Conservation (phyloP, 1,140 invertebrate genomes). For the Leptinotarsa defecta region DNA sequence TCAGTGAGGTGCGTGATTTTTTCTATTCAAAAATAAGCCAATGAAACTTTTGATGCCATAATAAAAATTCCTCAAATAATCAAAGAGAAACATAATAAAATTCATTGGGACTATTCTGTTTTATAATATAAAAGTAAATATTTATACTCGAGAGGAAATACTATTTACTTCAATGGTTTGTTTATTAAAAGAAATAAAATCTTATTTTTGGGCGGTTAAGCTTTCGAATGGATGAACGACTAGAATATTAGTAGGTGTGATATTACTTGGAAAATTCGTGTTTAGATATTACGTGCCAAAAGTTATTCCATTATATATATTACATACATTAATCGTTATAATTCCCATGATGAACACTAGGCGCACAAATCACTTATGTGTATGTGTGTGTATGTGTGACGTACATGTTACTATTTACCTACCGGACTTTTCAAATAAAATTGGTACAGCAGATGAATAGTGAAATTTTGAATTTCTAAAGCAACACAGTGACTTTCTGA, state of each 20-base stretch:
- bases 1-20: slow-evolving; percentile 19
- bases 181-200: slow-evolving; percentile 42
- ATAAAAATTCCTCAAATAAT: slow-evolving; percentile 42
- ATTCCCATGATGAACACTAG: too few relatives aligned
- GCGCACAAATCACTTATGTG: too few relatives aligned
- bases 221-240: not conserved
- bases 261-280: too few relatives aligned
- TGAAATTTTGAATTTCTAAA: too few relatives aligned
- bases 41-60: slow-evolving; percentile 39
- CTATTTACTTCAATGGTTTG: slow-evolving; percentile 38
- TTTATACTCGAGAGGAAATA: slow-evolving; percentile 33
- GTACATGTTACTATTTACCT: too few relatives aligned
- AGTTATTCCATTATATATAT: too few relatives aligned
- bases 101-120: slow-evolving; percentile 40
- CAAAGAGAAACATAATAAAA: slow-evolving; percentile 42
- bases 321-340: too few relatives aligned
- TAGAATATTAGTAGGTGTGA: not conserved
- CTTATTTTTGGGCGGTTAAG: slow-evolving; percentile 24
- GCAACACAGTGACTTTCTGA: too few relatives aligned
- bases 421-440: too few relatives aligned
- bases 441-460: too few relatives aligned
- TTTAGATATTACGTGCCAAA: too few relatives aligned
- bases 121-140: slow-evolving; percentile 39
- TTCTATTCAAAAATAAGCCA: slow-evolving; percentile 35
- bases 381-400: too few relatives aligned